Evolutionary conservation across 2,888 invertebrate species (phyloP).

Genomic region (Ormyrus nitidulus): DNA sequence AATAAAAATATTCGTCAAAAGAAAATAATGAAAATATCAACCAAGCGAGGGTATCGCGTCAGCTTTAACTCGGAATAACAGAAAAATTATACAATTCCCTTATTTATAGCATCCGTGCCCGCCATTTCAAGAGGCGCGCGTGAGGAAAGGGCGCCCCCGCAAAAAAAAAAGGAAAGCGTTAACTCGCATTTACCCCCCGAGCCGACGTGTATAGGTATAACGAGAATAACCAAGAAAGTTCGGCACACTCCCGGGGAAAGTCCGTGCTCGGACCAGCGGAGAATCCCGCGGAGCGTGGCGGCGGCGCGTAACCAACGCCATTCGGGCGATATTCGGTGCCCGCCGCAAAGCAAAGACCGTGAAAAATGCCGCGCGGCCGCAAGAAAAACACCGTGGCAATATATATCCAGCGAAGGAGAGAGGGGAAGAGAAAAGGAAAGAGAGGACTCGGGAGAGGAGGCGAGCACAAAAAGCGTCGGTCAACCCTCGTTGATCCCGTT

Average conservation of each 20-base stretch:
- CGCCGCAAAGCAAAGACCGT: constrained; percentile 52
- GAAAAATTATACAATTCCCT: constrained; percentile 9
- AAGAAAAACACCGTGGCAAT: constrained; percentile 30
- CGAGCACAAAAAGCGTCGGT: constrained; percentile 9
- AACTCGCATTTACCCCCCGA: constrained; percentile 13
- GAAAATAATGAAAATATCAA: no score
- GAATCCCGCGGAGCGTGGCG: constrained; percentile 33
- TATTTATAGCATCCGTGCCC: constrained; percentile 20
- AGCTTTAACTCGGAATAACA: constrained; percentile 16
- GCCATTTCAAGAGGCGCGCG: neutral
- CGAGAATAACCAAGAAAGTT: constrained; percentile 40
- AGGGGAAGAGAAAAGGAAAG: constrained; percentile 29
- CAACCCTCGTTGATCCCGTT: constrained; percentile 53
- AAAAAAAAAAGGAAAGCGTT: constrained; percentile 10
- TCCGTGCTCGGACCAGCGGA: constrained; percentile 23
- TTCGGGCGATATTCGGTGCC: constrained; percentile 47
- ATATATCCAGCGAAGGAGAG: neutral
- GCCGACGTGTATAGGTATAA: neutral
- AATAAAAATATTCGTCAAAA: no score
- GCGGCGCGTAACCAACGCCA: constrained; percentile 39
- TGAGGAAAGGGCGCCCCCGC: neutral
- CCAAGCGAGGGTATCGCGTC: neutral
- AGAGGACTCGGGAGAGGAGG: constrained; percentile 34
- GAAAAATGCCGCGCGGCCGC: constrained; percentile 53
- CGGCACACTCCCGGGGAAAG: constrained; percentile 23